These are phyloP conservation scores for Drosophila mulleri DNA, from an alignment of 2,888 invertebrate genomes.

Conservation along the genomic window DNA sequence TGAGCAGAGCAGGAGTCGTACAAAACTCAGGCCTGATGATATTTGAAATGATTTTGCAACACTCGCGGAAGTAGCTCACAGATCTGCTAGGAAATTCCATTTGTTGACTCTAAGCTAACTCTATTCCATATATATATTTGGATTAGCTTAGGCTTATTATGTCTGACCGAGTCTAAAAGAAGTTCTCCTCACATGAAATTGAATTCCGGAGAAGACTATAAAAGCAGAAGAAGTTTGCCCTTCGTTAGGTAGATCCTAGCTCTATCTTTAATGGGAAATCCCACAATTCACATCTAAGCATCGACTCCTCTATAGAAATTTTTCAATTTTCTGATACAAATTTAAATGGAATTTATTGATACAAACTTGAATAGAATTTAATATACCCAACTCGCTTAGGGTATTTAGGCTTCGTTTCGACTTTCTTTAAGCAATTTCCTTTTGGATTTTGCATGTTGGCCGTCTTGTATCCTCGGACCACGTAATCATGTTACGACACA, in stretches of 20 bases:
- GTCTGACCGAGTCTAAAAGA: too few relatives aligned
- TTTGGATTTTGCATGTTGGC: slow-evolving; percentile 21
- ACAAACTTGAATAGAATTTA: too few relatives aligned
- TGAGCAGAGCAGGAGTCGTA: background rate
- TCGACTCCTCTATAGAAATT: too few relatives aligned
- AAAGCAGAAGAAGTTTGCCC: background rate
- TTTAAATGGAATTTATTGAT: too few relatives aligned
- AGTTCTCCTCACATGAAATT: too few relatives aligned
- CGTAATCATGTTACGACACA: slow-evolving; percentile 82
- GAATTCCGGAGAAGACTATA: background rate
- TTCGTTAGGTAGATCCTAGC: too few relatives aligned
- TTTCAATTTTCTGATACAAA: too few relatives aligned
- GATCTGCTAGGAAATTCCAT: background rate
- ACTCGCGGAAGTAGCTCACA: background rate
- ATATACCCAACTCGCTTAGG: background rate
- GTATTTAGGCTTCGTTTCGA: slow-evolving; percentile 11
- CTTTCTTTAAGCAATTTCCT: slow-evolving; percentile 16
- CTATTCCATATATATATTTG: background rate
- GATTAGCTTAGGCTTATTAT: too few relatives aligned
- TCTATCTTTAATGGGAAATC: too few relatives aligned
- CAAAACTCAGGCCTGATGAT: background rate
- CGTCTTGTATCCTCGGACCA: slow-evolving; percentile 61
- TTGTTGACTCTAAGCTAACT: background rate
- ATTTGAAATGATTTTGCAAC: slow-evolving; percentile 4
- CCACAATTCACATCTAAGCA: too few relatives aligned